A percentile compares a stretch with the other conserved stretches of the same genome.
Conservation (phyloP, 2,113 vertebrate species). For the Pyxicephalus adspersus region DNA sequence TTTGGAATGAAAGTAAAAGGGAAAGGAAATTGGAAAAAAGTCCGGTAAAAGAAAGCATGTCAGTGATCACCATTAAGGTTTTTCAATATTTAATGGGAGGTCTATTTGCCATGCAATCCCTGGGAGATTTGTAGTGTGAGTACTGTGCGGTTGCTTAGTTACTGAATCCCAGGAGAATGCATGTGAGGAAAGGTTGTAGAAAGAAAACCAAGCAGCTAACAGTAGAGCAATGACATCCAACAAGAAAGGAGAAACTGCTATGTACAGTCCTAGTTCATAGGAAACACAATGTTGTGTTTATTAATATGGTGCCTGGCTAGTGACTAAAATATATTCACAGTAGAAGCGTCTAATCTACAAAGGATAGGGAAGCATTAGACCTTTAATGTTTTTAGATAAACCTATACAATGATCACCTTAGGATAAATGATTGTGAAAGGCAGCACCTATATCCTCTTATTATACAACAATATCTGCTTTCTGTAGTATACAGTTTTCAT, state of each 20-base stretch:
- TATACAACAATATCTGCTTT: no score
- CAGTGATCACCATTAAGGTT: constrained; percentile 54
- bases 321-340: background rate
- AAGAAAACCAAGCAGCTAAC: constrained; percentile 50
- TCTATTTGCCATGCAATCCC: constrained; percentile 54
- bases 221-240: constrained; percentile 40
- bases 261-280: constrained; percentile 32
- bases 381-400: no score
- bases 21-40: constrained; percentile 34
- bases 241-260: constrained; percentile 41
- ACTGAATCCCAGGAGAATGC: constrained; percentile 47
- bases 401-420: no score
- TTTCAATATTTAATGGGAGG: constrained; percentile 57
- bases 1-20: constrained; percentile 36
- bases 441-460: no score
- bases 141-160: constrained; percentile 55
- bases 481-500: no score
- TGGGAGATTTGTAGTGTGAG: constrained; percentile 55
- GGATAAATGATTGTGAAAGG: no score
- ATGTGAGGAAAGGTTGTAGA: constrained; percentile 54
- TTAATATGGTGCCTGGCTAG: background rate
- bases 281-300: background rate
- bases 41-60: constrained; percentile 49
- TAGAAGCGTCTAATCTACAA: no score
- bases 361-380: no score